Evolutionary conservation across 2,113 vertebrate species (phyloP).

Genomic region (Climacteris rufus): DNA sequence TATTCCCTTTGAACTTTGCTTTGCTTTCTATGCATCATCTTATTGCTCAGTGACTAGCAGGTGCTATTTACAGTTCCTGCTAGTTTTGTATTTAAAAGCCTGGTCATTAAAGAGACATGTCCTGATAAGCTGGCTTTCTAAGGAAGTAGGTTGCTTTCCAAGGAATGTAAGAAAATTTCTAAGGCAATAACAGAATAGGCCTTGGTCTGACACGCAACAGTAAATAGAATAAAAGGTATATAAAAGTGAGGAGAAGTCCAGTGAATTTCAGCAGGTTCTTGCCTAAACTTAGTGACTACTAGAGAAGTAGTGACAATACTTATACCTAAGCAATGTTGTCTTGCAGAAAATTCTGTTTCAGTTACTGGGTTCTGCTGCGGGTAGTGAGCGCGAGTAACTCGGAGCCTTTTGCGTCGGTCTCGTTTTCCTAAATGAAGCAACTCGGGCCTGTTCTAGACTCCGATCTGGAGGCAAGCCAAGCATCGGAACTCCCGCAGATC

Average conservation of each 20-base stretch:
- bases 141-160: background rate
- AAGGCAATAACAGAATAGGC: background rate
- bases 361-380: too few species aligned
- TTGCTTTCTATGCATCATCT: background rate
- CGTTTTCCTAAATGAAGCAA: too few species aligned
- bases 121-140: background rate
- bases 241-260: background rate
- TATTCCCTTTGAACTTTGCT: background rate
- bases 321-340: background rate
- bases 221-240: background rate
- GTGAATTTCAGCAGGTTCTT: background rate
- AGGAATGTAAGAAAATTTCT: background rate
- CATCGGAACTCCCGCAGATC: too few species aligned
- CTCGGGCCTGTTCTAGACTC: too few species aligned
- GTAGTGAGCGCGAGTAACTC: too few species aligned
- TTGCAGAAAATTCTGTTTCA: background rate
- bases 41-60: background rate
- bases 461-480: too few species aligned
- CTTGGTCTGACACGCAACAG: background rate
- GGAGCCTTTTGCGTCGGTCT: too few species aligned
- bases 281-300: background rate
- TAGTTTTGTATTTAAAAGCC: background rate
- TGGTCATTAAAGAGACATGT: background rate
- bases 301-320: background rate
- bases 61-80: background rate